Evolutionary conservation across 2,797 vertebrate species (phyloP).

Genomic region (Spinus olivaceus): DNA sequence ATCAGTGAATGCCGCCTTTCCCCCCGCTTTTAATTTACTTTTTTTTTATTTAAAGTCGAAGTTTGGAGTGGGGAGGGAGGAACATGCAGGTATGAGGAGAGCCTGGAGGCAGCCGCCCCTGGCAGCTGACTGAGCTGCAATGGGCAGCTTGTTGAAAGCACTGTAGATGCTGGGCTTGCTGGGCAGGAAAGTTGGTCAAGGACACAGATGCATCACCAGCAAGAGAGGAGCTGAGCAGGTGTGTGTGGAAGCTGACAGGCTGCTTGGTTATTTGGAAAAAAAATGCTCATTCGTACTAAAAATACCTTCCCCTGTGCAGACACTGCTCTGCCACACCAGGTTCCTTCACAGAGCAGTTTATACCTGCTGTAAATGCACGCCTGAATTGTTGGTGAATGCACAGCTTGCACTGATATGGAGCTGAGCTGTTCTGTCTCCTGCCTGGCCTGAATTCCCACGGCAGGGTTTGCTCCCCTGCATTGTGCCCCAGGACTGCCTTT

Average conservation of each 20-base stretch:
- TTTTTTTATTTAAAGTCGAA: not conserved
- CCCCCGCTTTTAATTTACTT: not conserved
- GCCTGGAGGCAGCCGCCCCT: not conserved
- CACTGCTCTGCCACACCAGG: accelerated
- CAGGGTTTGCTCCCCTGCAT: not conserved
- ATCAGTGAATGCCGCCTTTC: not conserved
- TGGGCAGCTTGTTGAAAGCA: not conserved
- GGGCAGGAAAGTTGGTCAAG: not conserved
- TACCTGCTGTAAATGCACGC: not conserved
- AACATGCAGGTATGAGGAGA: not conserved
- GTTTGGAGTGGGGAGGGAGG: not conserved
- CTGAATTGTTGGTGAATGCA: not conserved
- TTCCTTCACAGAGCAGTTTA: not conserved
- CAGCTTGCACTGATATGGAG: accelerated
- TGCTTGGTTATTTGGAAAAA: not conserved
- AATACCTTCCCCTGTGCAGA: accelerated
- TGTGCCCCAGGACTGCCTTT: not conserved
- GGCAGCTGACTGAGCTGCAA: not conserved
- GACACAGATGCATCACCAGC: accelerated
- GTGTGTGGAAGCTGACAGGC: accelerated
- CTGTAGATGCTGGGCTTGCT: not conserved
- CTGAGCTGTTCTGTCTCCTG: not conserved
- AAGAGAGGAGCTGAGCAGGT: not conserved
- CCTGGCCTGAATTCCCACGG: not conserved
- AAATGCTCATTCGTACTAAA: not conserved